Percentiles rank a stretch among this genome's conserved stretches.
phyloP scores from a whole-genome alignment of 2,888 invertebrate species.

The Diarsia mendica region DNA sequence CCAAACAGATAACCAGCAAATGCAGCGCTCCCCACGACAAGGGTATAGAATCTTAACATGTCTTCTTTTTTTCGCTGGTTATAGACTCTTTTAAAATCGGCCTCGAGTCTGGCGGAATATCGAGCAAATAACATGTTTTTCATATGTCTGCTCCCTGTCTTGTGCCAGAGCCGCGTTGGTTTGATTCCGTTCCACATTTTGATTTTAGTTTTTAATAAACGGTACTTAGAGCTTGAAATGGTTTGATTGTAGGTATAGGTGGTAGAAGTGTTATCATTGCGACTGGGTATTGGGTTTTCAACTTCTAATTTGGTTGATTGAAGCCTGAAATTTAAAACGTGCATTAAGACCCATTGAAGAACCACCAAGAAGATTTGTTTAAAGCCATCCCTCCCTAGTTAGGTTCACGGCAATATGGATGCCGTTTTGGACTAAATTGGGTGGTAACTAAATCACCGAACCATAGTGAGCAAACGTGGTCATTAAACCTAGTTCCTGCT shows the following conservation, averaged over 20 bases:
- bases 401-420: not conserved
- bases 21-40: slow-evolving; percentile 16
- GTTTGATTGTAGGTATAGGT: not conserved
- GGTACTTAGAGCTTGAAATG: not conserved
- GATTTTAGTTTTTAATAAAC: not conserved
- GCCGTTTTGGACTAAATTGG: not conserved
- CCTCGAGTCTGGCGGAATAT: slow-evolving; percentile 15
- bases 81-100: slow-evolving; percentile 37
- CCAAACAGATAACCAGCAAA: slow-evolving; percentile 68
- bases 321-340: slow-evolving; percentile 34
- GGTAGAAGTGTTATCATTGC: slow-evolving; percentile 3
- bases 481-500: not conserved
- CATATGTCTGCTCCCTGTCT: slow-evolving; percentile 74
- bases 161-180: slow-evolving; percentile 79
- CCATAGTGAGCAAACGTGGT: not conserved
- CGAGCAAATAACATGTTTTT: slow-evolving; percentile 64
- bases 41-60: slow-evolving; percentile 6
- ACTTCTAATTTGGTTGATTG: not conserved
- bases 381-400: not conserved
- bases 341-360: not conserved
- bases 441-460: not conserved
- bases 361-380: too few relatives aligned
- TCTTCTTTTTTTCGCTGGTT: slow-evolving; percentile 57
- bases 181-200: slow-evolving; percentile 75
- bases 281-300: slow-evolving; percentile 7